Percentiles rank a stretch among this genome's conserved stretches.
Conservation (phyloP, 35 echinoderm and acorn worm species). For the Apostichopus parvimensis region DNA sequence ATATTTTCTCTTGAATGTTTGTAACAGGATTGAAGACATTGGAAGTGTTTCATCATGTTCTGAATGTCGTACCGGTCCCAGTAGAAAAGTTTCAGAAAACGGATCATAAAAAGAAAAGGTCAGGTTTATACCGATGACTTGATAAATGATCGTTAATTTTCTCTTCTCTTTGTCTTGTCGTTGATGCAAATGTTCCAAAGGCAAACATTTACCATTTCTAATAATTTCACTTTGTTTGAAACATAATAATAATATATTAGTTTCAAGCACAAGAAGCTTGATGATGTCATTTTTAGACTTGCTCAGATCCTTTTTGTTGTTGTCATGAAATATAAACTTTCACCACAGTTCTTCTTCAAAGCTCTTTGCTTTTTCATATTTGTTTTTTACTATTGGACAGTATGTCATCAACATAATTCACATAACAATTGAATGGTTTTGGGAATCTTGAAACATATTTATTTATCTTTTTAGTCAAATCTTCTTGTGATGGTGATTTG, state of each 20-base stretch:
- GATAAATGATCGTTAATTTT: not conserved
- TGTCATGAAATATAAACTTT: too few relatives aligned
- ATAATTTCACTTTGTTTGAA: not conserved
- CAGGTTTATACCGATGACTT: not conserved
- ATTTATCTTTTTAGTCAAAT: not conserved
- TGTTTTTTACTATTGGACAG: not conserved
- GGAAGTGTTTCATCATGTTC: conserved; percentile 56
- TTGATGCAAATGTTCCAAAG: too few relatives aligned
- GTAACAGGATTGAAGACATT: conserved; percentile 47
- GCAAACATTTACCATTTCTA: too few relatives aligned
- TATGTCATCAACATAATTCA: too few relatives aligned
- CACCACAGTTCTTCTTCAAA: too few relatives aligned
- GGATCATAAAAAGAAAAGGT: conserved; percentile 11
- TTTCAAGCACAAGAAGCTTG: too few relatives aligned
- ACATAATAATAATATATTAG: too few relatives aligned
- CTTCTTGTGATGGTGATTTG: not conserved
- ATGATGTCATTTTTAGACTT: too few relatives aligned
- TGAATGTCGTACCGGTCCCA: conserved; percentile 40
- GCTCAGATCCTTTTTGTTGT: too few relatives aligned
- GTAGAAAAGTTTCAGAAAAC: not conserved
- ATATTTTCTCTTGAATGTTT: not conserved
- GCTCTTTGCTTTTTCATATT: not conserved
- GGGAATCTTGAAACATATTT: not conserved
- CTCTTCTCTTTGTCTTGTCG: too few relatives aligned
- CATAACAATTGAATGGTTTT: too few relatives aligned